Conservation (phyloP, 2,113 vertebrate species). For the Myocastor coypus region DNA sequence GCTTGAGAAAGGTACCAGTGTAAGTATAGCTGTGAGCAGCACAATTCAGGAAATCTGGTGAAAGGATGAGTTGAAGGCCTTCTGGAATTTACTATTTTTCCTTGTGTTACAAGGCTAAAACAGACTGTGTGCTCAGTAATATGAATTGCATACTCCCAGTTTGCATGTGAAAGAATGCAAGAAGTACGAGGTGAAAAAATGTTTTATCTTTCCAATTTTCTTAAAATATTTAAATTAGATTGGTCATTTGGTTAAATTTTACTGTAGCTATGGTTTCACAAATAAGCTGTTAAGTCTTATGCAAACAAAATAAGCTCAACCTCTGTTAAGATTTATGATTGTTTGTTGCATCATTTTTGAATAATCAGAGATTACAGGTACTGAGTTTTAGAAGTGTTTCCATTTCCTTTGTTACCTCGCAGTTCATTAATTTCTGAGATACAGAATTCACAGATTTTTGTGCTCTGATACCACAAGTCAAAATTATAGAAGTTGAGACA, state of each 20-base stretch:
- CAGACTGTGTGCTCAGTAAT: background rate
- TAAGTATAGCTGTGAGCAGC: background rate
- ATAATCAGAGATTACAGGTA: background rate
- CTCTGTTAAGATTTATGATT: background rate
- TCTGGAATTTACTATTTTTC: background rate
- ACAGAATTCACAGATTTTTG: background rate
- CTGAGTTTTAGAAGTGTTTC: background rate
- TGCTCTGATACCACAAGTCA: background rate
- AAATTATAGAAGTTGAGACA: conserved; percentile 10
- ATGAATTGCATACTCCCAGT: background rate
- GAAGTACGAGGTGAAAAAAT: background rate
- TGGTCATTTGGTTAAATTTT: background rate
- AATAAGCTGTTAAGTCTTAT: background rate
- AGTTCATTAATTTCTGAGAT: conserved; percentile 1
- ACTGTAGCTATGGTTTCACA: background rate
- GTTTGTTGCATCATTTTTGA: conserved; percentile 16
- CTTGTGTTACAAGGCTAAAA: background rate
- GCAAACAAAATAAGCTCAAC: background rate
- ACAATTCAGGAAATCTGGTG: background rate
- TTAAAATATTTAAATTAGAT: background rate
- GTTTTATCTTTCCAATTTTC: background rate
- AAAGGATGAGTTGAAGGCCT: background rate
- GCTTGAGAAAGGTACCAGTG: background rate
- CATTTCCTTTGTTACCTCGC: background rate
- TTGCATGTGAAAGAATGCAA: background rate